phyloP scores from a whole-genome alignment of 2,113 vertebrate species.

The Neopipo cinnamomea region DNA sequence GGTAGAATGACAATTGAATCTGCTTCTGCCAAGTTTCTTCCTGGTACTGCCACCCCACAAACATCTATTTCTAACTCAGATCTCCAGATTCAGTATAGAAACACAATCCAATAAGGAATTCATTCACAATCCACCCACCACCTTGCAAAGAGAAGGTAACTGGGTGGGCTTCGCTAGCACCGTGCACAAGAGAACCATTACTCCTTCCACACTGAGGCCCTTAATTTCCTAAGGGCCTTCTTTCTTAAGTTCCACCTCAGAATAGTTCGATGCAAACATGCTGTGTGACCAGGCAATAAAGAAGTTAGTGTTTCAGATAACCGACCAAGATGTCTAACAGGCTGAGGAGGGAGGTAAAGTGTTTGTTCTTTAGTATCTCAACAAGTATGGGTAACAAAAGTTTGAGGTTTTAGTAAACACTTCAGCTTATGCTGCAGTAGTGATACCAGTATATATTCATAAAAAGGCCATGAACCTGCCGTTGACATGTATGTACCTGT shows the following conservation, averaged over 20 bases:
- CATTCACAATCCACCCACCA: not conserved
- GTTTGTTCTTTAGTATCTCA: not conserved
- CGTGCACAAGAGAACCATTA: fast-evolving
- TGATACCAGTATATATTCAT: not conserved
- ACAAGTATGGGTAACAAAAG: not conserved
- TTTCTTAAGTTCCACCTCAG: not conserved
- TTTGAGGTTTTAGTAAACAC: not conserved
- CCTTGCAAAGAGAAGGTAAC: not conserved
- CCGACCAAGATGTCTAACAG: not conserved
- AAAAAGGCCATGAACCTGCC: not conserved
- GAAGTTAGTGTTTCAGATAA: not conserved
- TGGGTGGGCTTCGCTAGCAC: not conserved
- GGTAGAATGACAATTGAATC: not conserved
- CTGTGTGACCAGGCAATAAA: not conserved
- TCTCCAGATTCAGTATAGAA: not conserved
- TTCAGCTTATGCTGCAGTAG: not conserved
- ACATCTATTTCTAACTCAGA: not conserved
- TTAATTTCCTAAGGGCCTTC: not conserved
- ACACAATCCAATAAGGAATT: not conserved
- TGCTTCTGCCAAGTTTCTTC: not conserved
- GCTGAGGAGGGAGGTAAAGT: not conserved
- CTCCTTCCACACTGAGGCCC: not conserved
- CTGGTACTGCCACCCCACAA: not conserved
- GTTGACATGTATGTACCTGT: not conserved
- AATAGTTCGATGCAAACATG: not conserved